Conservation (phyloP, 1,140 invertebrate species). For the Aplysia californica region DNA sequence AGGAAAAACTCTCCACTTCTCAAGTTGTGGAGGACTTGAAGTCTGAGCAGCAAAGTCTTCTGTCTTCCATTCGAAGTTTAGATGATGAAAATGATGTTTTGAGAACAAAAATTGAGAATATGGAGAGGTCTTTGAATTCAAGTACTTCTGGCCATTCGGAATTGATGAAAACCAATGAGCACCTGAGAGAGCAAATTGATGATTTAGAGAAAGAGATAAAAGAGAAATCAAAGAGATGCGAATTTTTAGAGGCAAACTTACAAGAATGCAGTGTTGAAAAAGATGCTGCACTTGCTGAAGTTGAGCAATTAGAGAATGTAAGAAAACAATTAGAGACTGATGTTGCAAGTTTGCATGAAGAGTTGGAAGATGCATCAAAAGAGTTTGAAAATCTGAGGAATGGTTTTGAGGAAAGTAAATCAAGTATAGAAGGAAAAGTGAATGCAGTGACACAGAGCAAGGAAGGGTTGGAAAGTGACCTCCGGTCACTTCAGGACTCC, state of each 20-base stretch:
- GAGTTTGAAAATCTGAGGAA: constrained; percentile 4
- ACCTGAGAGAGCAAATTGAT: background rate
- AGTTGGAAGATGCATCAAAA: background rate
- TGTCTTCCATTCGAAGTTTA: background rate
- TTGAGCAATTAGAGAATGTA: too few relatives aligned
- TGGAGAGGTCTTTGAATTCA: background rate
- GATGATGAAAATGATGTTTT: background rate
- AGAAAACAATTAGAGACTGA: constrained; percentile 18
- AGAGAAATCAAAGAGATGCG: background rate
- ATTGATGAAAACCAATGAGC: constrained; percentile 6
- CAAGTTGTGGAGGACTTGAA: background rate
- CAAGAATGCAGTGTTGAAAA: background rate
- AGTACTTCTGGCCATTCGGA: background rate
- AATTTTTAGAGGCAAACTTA: background rate
- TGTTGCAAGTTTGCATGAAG: background rate
- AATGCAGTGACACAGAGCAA: background rate
- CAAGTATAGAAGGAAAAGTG: background rate
- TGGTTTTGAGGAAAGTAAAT: background rate
- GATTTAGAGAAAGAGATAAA: background rate
- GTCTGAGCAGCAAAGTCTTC: background rate
- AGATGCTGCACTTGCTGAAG: background rate
- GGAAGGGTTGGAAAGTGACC: background rate
- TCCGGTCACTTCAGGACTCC: too few relatives aligned
- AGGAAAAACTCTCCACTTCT: background rate
- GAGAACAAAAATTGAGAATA: background rate